A percentile compares a stretch with the other conserved stretches of the same genome.
Evolutionary conservation across 1,140 invertebrate species (phyloP).

Genomic region (Harlomillsia oculata): DNA sequence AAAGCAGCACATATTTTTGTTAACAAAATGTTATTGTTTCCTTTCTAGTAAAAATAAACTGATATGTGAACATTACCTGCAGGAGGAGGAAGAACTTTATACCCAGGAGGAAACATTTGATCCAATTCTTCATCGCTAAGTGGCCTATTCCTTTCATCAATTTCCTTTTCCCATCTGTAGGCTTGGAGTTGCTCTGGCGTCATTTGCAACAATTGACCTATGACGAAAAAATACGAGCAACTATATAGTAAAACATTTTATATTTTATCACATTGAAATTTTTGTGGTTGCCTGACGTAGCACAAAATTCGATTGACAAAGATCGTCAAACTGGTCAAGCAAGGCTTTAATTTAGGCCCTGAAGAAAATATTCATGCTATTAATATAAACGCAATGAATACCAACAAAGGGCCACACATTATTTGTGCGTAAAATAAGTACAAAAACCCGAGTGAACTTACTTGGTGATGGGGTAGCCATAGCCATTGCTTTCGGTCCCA

Average conservation of each 20-base stretch:
- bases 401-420: too few species aligned
- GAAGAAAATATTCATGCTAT: too few species aligned
- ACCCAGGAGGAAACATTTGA: slow-evolving; percentile 92
- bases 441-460: slow-evolving; percentile 8
- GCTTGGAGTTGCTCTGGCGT: slow-evolving; percentile 98
- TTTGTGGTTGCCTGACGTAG: background rate
- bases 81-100: slow-evolving; percentile 92
- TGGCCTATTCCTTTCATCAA: slow-evolving; percentile 93
- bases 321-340: too few species aligned
- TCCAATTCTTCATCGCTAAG: slow-evolving; percentile 96
- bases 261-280: background rate
- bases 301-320: too few species aligned
- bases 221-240: slow-evolving; percentile 23
- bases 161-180: slow-evolving; percentile 97
- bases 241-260: background rate
- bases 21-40: background rate
- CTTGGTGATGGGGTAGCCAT: slow-evolving; percentile 94
- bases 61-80: slow-evolving; percentile 49
- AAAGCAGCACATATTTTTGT: background rate
- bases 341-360: too few species aligned
- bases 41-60: background rate
- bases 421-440: background rate
- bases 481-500: slow-evolving; percentile 92
- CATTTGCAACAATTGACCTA: slow-evolving; percentile 83
- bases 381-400: too few species aligned